Evolutionary conservation across 2,888 invertebrate genomes (phyloP), one percentile per base, ranked within the genome.

Genomic region (Pachliopta kotzebuea): DNA sequence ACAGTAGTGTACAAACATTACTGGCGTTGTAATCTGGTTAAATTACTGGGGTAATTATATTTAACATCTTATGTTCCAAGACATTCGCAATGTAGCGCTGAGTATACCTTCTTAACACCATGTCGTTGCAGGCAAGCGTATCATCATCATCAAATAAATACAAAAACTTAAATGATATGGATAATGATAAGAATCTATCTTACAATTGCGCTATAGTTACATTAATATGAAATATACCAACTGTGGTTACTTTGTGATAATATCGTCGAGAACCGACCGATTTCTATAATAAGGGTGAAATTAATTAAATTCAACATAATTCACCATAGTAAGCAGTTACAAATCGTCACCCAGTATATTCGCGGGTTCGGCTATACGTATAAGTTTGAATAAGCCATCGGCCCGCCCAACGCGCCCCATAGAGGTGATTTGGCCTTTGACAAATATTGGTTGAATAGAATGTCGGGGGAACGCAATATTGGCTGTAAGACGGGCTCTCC

Each of bases 371-470:
- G 21, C 20, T 31, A 49, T 29, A 42, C 45, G 61, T 50, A 21
- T 58, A 64, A 20, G 56, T 53, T 29, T 57, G 21, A 62, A 56
- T 58, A 56, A 62, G 57, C 18, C 24, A 23, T 56, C 31, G 54
- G 45, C 61, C 62, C 62, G 57, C 66, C 63, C 61, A 52, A 56
- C 62, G 62, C 67, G 70, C 69, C 71, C 72, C 72, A 70, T 67
- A 73, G 71, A 76, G 74, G 76, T 80, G 79, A 80, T 80, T 81
- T 76, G 74, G 74, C 75, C 84, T 84, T 84, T 81, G 84, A 84
- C 84, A 86, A 86, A 86, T 85, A 85, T 86, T 86, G 83, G 83
- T 73, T 74, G 76, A 78, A 79, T 79, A 78, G 79, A 83, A 83
- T 83, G 84, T 81, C 58, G 62, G 56, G 75, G 77, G 69, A 70